These are phyloP conservation scores for Elymnias hypermnestra DNA, from an alignment of 1,140 invertebrate species.

Conservation along the genomic window DNA sequence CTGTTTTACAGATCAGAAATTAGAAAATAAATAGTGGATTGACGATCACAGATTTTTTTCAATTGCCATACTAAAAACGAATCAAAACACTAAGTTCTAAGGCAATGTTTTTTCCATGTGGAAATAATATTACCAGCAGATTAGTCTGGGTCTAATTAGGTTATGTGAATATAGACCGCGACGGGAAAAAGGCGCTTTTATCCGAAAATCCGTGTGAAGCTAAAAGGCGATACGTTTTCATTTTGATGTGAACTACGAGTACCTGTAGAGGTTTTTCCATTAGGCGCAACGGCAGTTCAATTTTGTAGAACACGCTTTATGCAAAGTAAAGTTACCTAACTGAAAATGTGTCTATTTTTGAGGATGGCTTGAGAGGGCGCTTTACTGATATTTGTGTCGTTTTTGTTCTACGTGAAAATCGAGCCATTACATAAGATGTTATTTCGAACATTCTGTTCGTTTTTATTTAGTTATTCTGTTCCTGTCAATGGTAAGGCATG, in stretches of 20 bases:
- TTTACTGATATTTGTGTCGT: too few relatives aligned
- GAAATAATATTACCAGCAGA: background rate
- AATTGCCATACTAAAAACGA: too few relatives aligned
- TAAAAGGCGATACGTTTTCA: constrained; percentile 7
- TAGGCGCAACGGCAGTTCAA: constrained; percentile 2
- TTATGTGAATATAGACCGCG: background rate
- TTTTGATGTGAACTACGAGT: constrained; percentile 1
- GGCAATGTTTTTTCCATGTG: too few relatives aligned
- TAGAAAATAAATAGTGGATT: too few relatives aligned
- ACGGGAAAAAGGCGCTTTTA: constrained; percentile 3
- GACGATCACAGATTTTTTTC: too few relatives aligned
- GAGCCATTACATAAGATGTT: too few relatives aligned
- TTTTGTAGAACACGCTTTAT: background rate
- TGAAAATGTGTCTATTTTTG: background rate
- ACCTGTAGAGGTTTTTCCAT: constrained; percentile 3
- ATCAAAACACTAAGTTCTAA: too few relatives aligned
- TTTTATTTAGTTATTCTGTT: background rate
- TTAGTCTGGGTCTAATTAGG: constrained; percentile 1
- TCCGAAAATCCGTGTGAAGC: constrained; percentile 2
- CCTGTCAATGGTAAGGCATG: too few relatives aligned
- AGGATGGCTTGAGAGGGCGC: too few relatives aligned
- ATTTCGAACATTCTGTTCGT: background rate
- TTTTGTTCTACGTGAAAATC: too few relatives aligned
- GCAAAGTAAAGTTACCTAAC: background rate
- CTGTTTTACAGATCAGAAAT: too few relatives aligned